These are phyloP conservation scores for Trichosurus vulpecula DNA, from an alignment of 2,797 vertebrate genomes.

Conservation along the genomic window DNA sequence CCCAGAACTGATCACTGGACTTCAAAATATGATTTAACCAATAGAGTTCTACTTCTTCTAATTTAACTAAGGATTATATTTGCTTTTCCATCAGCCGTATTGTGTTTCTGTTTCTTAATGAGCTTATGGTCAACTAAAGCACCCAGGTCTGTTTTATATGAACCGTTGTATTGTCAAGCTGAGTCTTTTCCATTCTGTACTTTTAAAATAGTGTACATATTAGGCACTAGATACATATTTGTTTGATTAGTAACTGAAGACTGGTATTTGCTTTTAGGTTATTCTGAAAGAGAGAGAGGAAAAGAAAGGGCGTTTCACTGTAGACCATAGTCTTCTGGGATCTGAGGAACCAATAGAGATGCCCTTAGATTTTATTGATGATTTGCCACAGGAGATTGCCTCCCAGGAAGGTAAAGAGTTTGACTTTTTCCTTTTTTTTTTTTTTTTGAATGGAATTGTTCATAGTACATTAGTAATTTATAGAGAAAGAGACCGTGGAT, in stretches of 20 bases:
- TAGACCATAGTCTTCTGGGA: constrained; percentile 88
- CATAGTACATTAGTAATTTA: not conserved
- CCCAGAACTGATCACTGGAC: not conserved
- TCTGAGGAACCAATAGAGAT: constrained; percentile 91
- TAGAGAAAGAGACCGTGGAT: not conserved
- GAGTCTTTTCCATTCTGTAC: not conserved
- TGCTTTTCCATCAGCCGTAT: constrained; percentile 23
- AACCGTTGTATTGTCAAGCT: not conserved
- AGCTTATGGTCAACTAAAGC: not conserved
- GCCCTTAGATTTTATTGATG: constrained; percentile 88
- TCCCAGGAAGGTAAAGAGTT: constrained; percentile 92
- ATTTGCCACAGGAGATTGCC: constrained; percentile 90
- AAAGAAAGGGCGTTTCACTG: constrained; percentile 93
- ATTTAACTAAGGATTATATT: constrained; percentile 19
- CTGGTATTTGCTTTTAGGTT: constrained; percentile 86
- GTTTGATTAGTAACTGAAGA: constrained; percentile 51
- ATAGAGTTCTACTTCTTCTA: constrained; percentile 7
- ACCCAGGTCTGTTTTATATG: not conserved
- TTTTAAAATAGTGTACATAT: constrained; percentile 5
- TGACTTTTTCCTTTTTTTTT: not conserved
- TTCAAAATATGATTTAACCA: not conserved
- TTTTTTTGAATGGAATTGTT: not conserved
- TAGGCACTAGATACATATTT: not conserved
- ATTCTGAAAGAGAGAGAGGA: constrained; percentile 98
- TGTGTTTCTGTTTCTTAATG: not conserved